phyloP scores from a whole-genome alignment of 2,888 invertebrate species.

The Trissonchulus sp. region DNA sequence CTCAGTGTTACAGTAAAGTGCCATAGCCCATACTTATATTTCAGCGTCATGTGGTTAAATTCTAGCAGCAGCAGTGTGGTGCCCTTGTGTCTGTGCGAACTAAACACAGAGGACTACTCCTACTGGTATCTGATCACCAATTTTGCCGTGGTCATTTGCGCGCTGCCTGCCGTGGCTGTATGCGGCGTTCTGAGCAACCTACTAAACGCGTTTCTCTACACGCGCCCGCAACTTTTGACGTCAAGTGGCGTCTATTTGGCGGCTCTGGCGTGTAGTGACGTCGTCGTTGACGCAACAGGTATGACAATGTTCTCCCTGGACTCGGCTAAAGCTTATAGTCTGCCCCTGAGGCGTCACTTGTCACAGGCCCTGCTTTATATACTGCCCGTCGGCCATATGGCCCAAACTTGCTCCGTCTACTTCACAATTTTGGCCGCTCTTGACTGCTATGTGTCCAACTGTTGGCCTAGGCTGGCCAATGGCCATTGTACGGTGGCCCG shows the following conservation, averaged over 20 bases:
- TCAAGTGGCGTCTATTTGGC: slow-evolving; percentile 46
- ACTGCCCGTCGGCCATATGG: slow-evolving; percentile 50
- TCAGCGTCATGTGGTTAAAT: too few relatives aligned
- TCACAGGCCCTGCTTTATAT: slow-evolving; percentile 48
- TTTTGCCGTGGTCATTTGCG: not conserved
- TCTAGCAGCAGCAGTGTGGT: too few relatives aligned
- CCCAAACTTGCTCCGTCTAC: slow-evolving; percentile 50
- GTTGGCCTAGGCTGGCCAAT: too few relatives aligned
- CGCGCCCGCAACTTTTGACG: not conserved
- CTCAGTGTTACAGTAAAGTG: too few relatives aligned
- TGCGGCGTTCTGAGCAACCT: slow-evolving; percentile 2
- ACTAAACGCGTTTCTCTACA: not conserved
- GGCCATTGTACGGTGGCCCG: slow-evolving; percentile 44
- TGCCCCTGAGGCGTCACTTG: slow-evolving; percentile 41
- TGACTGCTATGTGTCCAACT: slow-evolving; percentile 47
- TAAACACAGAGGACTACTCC: slow-evolving; percentile 14
- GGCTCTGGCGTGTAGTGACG: slow-evolving; percentile 47
- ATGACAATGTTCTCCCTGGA: slow-evolving; percentile 51
- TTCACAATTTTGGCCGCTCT: slow-evolving; percentile 51
- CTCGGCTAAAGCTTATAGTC: slow-evolving; percentile 42
- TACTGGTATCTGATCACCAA: not conserved
- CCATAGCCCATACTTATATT: too few relatives aligned
- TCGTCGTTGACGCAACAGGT: slow-evolving; percentile 49
- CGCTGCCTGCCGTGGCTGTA: not conserved
- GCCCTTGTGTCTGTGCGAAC: slow-evolving; percentile 12